Base-by-base conservation (phyloP, 23 tunicate genomes). In the Ascidia mentula region DNA sequence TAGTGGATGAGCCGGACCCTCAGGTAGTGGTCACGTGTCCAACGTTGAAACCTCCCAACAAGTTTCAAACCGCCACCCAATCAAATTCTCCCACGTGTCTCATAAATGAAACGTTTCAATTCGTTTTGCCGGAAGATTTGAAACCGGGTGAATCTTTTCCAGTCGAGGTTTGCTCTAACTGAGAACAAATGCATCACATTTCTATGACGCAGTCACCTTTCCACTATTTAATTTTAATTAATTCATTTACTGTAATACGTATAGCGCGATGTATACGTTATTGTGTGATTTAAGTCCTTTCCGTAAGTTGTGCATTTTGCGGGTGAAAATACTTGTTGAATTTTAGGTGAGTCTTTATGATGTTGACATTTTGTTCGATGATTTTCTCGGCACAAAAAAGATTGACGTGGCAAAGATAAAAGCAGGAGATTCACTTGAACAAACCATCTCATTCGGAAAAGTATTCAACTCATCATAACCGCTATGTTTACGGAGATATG, bases 1-100 rank as follows among this genome's bases (percentile, higher is more conserved):
- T 40, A 83, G 87, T 60, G 38, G 87, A 83, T 75, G 76, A 75
- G 1, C 87, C 87, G 2, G 87, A 83, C 40, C 87, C 87, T 31
- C 81, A 83, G 26, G 60, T 83, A 37, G 71, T 31, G 18, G 61
- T 83, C 5, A 75, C 30, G 8, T 83, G 75, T 38, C 81, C 81
- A 24, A 33, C 17, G 37, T 33, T 34, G 37, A 7, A 26, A 70
- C 31, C 37, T 22, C 18, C 17, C 32, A 70, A 70, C 1, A 35
- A 30, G 31, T 70, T 70, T 70, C 37, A 34, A 34, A 70, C 74
- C 7, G 38, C 32, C 32, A 34, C 38, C 5, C 31, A 70, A 34
- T 70, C 45, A 32, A 53, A 73, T 45, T 7, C 34, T 17, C 72
- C 79, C 73, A 0, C 32, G 13, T 76, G 86, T 31, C 40, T 39